A percentile compares a stretch with the other conserved stretches of the same genome.
Evolutionary conservation across 92 coral and sea anemone species (phyloP).

Genomic region (Palythoa grandis): DNA sequence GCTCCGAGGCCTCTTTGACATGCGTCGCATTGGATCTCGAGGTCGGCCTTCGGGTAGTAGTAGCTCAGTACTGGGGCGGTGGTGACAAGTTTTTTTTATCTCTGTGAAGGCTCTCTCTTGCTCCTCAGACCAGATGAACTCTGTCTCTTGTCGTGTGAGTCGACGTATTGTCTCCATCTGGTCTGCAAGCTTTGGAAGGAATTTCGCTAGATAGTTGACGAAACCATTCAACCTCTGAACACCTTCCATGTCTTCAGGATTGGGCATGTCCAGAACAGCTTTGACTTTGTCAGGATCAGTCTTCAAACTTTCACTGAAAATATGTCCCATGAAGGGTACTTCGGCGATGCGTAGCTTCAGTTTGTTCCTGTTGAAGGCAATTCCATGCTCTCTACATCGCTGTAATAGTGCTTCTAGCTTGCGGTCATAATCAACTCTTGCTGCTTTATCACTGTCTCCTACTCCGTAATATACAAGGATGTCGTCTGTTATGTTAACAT

Average conservation of each 20-base stretch:
- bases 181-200: too few relatives aligned
- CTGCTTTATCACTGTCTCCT: conserved; percentile 10
- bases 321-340: conserved; percentile 62
- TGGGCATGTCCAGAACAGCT: conserved; percentile 60
- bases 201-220: conserved; percentile 50
- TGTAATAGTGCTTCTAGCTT: background rate
- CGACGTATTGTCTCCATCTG: conserved; percentile 15
- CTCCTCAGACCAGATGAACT: conserved; percentile 48
- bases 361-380: background rate
- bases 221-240: conserved; percentile 58
- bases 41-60: conserved; percentile 16
- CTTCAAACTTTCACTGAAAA: conserved; percentile 24
- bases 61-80: conserved; percentile 42
- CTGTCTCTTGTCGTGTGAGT: conserved; percentile 46
- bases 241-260: conserved; percentile 50
- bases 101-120: conserved; percentile 50
- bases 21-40: background rate
- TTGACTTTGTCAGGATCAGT: conserved; percentile 45
- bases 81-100: conserved; percentile 42
- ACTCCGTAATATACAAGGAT: conserved; percentile 57
- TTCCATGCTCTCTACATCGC: conserved; percentile 38
- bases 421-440: too few relatives aligned
- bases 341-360: conserved; percentile 13
- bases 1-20: conserved; percentile 45
- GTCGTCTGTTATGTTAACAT: conserved; percentile 28